Evolutionary conservation across 2,113 vertebrate species (phyloP).

Genomic region (Vulpes ferrilata): DNA sequence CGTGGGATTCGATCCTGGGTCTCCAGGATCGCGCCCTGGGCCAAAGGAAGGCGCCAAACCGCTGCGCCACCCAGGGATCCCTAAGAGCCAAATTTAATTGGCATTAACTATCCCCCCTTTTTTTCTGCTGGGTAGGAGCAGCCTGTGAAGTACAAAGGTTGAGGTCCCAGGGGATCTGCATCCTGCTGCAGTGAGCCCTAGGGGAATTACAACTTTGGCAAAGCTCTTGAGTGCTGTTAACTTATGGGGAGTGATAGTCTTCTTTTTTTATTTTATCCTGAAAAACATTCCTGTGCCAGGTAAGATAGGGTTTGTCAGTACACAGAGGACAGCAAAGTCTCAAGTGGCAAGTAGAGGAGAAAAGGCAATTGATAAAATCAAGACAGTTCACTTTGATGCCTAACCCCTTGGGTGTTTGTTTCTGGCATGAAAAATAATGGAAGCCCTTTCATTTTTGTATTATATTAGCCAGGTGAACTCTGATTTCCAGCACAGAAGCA

Average conservation of each 20-base stretch:
- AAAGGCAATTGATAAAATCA: constrained; percentile 39
- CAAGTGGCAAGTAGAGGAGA: constrained; percentile 22
- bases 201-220: not conserved
- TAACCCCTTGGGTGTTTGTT: not conserved
- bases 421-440: not conserved
- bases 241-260: not conserved
- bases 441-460: constrained; percentile 8
- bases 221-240: not conserved
- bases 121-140: not conserved
- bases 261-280: not conserved
- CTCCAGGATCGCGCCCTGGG: too few species aligned
- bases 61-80: too few species aligned
- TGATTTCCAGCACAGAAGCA: not conserved
- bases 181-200: not conserved
- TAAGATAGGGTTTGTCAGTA: constrained; percentile 4
- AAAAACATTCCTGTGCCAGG: not conserved
- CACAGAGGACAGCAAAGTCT: constrained; percentile 34
- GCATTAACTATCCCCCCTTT: not conserved
- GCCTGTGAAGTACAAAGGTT: not conserved
- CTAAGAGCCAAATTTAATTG: constrained; percentile 6
- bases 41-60: too few species aligned
- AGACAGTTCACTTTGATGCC: not conserved
- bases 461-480: not conserved
- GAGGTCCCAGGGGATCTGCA: not conserved
- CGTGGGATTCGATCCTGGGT: too few species aligned